phyloP scores from a whole-genome alignment of 2,113 vertebrate species.

The Antechinus stuartii region DNA sequence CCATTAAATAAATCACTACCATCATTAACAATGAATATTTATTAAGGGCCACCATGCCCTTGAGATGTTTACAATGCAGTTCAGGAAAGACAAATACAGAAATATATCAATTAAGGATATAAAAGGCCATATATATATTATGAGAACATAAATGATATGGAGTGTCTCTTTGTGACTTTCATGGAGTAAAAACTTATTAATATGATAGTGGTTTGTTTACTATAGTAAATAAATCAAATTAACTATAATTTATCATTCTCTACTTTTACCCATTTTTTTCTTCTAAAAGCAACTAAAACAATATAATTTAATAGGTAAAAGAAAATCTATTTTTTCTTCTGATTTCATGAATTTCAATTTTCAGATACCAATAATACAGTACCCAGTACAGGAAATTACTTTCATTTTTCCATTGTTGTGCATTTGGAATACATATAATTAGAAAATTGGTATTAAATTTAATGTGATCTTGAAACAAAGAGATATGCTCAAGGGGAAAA shows the following conservation, averaged over 20 bases:
- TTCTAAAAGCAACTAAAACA: not conserved
- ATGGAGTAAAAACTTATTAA: not conserved
- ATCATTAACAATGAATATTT: constrained; percentile 30
- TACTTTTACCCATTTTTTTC: not conserved
- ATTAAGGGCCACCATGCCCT: not conserved
- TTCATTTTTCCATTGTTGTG: not conserved
- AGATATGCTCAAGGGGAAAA: not conserved
- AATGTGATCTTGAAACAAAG: not conserved
- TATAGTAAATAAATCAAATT: not conserved
- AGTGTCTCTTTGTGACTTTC: not conserved
- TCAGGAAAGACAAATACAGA: constrained; percentile 18
- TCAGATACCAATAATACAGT: not conserved
- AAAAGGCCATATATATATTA: not conserved
- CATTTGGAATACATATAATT: not conserved
- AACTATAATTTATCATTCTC: not conserved
- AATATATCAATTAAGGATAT: not conserved
- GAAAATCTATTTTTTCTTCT: not conserved
- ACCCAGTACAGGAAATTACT: not conserved
- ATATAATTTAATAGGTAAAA: not conserved
- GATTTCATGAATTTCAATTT: not conserved
- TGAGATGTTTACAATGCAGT: not conserved
- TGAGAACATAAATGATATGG: not conserved
- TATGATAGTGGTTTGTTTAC: not conserved
- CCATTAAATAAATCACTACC: constrained; percentile 1
- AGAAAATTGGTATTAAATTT: not conserved